Conservation (phyloP, 2,888 invertebrate genomes). For the Cantharis nigra region DNA sequence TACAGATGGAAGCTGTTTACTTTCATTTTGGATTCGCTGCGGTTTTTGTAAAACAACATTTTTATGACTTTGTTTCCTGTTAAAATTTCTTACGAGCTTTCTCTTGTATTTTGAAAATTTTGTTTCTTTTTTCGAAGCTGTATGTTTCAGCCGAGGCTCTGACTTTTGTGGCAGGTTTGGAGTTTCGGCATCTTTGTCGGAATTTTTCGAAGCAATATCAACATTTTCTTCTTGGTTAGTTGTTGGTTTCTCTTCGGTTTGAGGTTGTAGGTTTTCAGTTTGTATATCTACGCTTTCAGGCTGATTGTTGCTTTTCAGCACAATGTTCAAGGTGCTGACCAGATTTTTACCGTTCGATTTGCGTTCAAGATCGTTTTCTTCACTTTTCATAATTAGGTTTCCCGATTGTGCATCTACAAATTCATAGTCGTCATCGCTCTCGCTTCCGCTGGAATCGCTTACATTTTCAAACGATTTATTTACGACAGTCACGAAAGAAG, state of each 20-base stretch:
- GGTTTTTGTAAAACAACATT: not conserved
- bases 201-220: not conserved
- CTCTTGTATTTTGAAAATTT: not conserved
- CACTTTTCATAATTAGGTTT: not conserved
- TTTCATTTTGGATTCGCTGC: not conserved
- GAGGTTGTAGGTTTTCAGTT: not conserved
- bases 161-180: too few relatives aligned
- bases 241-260: not conserved
- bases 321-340: constrained; percentile 35
- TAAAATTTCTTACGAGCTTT: not conserved
- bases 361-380: not conserved
- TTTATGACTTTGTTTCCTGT: not conserved
- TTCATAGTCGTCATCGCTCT: constrained; percentile 28
- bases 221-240: not conserved
- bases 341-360: constrained; percentile 25
- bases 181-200: not conserved
- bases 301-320: constrained; percentile 24
- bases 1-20: too few relatives aligned
- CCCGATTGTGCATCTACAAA: constrained; percentile 13
- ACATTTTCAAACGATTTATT: constrained; percentile 29
- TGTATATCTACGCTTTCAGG: not conserved
- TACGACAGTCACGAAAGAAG: constrained; percentile 8
- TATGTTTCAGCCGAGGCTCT: not conserved
- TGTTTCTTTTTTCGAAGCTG: not conserved
- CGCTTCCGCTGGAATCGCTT: constrained; percentile 15